Evolutionary conservation across 1,140 invertebrate genomes (phyloP), one percentile per base, ranked within the genome.

Genomic region (Vollenhovia emeryi): DNA sequence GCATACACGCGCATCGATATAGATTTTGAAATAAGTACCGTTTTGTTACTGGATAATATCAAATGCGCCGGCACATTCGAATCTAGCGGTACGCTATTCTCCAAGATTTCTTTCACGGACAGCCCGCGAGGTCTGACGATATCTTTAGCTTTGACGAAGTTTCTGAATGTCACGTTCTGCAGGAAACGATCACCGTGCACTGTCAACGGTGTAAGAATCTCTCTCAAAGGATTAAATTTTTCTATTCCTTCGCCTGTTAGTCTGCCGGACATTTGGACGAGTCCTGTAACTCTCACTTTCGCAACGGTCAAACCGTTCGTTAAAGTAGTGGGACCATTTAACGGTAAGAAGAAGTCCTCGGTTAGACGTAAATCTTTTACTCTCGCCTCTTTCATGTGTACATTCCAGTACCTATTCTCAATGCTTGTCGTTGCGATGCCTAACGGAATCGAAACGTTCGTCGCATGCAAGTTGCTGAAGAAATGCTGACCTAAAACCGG

Each of bases 271-370:
- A 89, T 30, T n/a, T 85, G 1, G 33, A 93, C 64, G 0, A 52
- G 45, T 9, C 80, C 64, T 21, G 80, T 88, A 0, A 93, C 2
- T 76, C 45, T 86, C 13, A 90, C 36, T 80, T 87, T 90, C 3
- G 85, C 40, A 18, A 87, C 87, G 11, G 62, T 90, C 18, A 93
- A 86, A 8, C 90, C 89, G 7, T 50, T 84, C 71, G 93, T 89
- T 4, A n/a, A 71, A 3, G 78, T 71, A 0, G 36, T 27, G 18
- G 71, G 21, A 2, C 89, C 87, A 50, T 92, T 87, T 24, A 92
- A 24, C 8, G 92, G 90, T 4, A 93, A 82, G 8, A 93, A 86
- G 48, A 89, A 64, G 11, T 76, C 84, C 0, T 82, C 24, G 0
- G 21, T 71, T 21, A 92, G 8, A 40, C 66, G 15, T 33, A 93